A percentile compares a stretch with the other conserved stretches of the same genome.
phyloP scores from a whole-genome alignment of 2,113 vertebrate species.

The Hypocryptadius cinnamomeus region DNA sequence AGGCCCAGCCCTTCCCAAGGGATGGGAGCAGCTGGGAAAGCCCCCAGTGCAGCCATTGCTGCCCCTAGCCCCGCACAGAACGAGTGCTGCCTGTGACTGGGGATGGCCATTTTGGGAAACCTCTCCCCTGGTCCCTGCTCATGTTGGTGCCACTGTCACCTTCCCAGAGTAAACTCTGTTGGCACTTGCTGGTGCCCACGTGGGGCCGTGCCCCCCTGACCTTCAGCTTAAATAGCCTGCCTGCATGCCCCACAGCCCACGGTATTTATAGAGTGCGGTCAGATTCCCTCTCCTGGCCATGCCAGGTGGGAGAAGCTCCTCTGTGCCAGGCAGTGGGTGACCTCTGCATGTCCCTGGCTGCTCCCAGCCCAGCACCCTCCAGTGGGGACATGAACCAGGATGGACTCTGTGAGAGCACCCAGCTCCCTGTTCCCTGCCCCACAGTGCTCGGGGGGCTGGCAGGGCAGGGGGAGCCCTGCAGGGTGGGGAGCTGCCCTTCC shows the following conservation, averaged over 20 bases:
- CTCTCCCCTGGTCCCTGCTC: background rate
- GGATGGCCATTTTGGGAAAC: background rate
- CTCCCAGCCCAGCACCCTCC: background rate
- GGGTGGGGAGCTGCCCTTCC: background rate
- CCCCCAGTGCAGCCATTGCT: background rate
- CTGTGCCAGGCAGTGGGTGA: background rate
- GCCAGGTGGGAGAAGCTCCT: background rate
- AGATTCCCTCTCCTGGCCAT: background rate
- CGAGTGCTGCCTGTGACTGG: rapidly evolving
- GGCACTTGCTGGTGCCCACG: background rate
- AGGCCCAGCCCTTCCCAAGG: background rate
- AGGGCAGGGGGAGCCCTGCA: background rate
- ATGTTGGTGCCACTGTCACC: background rate
- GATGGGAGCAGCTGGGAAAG: background rate
- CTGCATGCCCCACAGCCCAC: rapidly evolving
- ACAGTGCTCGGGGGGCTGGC: rapidly evolving
- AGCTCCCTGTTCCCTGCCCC: background rate
- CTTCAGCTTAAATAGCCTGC: background rate
- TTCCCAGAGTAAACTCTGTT: background rate
- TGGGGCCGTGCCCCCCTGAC: background rate
- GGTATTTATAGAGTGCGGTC: background rate
- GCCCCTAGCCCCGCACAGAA: rapidly evolving
- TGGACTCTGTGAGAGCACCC: background rate
- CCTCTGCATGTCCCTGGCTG: background rate
- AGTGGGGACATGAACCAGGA: background rate